Conservation (phyloP, 2,113 vertebrate genomes). For the Aegotheles bennettii region DNA sequence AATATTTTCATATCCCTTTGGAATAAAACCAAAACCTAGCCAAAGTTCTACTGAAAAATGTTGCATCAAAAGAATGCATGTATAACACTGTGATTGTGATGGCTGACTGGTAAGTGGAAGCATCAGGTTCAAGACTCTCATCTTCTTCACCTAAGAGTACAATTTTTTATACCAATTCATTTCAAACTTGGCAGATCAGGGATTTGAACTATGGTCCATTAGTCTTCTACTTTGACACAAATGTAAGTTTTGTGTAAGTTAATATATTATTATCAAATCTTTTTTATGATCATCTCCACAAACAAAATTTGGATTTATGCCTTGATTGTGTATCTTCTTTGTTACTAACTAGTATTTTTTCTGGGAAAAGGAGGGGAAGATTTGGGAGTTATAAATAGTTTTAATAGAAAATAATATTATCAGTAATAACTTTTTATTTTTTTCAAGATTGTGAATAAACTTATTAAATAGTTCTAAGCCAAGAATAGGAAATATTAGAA, state of each 20-base stretch:
- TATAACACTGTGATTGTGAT: neutral
- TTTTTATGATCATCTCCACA: neutral
- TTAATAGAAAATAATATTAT: neutral
- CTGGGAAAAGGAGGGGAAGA: neutral
- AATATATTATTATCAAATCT: neutral
- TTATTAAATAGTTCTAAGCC: neutral
- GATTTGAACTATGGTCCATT: neutral
- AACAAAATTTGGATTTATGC: neutral
- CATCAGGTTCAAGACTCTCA: neutral
- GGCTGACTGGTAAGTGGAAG: neutral
- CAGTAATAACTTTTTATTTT: neutral
- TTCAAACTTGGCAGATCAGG: neutral
- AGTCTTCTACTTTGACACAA: neutral
- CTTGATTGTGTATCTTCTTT: neutral
- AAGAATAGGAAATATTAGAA: neutral
- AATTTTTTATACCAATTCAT: neutral
- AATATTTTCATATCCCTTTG: neutral
- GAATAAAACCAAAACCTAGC: neutral
- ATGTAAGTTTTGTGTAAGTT: neutral
- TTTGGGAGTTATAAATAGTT: neutral
- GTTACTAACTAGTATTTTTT: neutral
- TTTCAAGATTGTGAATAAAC: neutral
- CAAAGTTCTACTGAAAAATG: neutral
- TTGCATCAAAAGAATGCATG: neutral
- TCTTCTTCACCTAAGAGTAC: neutral